These are phyloP conservation scores for Formica selysi DNA, from an alignment of 1,140 invertebrate genomes.

Conservation along the genomic window DNA sequence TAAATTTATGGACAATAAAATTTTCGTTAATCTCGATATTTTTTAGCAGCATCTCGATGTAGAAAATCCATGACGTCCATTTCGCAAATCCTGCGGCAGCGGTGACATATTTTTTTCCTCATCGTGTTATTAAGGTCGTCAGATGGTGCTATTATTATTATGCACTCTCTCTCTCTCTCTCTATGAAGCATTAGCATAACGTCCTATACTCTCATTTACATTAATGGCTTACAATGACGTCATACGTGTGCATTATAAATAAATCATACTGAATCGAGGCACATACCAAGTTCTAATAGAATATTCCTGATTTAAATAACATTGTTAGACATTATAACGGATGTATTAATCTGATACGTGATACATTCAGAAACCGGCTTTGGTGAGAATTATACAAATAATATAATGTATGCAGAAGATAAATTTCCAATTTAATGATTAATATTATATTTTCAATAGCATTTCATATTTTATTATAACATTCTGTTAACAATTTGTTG, in stretches of 20 bases:
- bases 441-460: background rate
- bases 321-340: background rate
- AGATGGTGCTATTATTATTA: slow-evolving; percentile 15
- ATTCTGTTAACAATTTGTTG: background rate
- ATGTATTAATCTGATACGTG: background rate
- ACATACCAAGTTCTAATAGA: background rate
- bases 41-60: too few relatives aligned
- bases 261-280: background rate
- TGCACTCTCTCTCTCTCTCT: too few relatives aligned
- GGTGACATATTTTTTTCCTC: slow-evolving; percentile 13
- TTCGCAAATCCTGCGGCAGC: background rate
- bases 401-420: background rate
- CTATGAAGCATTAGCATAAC: background rate
- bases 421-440: background rate
- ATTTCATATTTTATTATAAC: too few relatives aligned
- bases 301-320: background rate
- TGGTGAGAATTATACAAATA: background rate
- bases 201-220: background rate
- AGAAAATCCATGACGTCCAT: background rate
- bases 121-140: background rate
- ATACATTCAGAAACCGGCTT: background rate
- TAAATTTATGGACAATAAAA: background rate
- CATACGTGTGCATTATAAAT: background rate
- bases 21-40: background rate
- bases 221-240: slow-evolving; percentile 20